Evolutionary conservation across 2,113 vertebrate species (phyloP), one percentile per base, ranked within the genome.

Genomic region (Thunnus maccoyii): DNA sequence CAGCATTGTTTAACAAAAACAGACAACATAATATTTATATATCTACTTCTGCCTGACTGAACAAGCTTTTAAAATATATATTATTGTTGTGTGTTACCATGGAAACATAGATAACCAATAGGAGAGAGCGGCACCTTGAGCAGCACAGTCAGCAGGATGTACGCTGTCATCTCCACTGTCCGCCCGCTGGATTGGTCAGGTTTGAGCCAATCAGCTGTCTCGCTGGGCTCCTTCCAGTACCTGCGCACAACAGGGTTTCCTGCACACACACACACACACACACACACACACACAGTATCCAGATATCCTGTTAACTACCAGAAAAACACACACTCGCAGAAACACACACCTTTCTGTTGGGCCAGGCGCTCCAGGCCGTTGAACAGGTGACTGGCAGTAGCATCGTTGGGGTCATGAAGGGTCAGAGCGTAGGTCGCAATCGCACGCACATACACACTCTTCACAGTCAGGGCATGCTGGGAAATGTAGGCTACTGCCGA

Each of bases 121-220:
- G 44, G 22, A 32, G 30, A 25, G 2, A 51, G 36, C 2, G 2
- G n/a, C 69, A 93, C 93, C 89, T 94, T 91, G 0, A 84, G 89
- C 84, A 99, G 76, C 47, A 87, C 0, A 0, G 95, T 94, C 41
- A 99, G 95, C 79, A 98, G 83, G 54, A 96, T 93, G 4, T 98
- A 99, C 0, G 95, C 95, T 0, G 98, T 99, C 8, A 95, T 97
- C 93, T 99, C 98, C 52, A 99, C 96, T 22, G 95, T 96, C 18
- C 76, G 64, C 2, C 96, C 95, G 0, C 96, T 97, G 41, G 72
- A 83, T 2, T 92, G 0, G 14, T 88, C 95, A 0, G 96, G 95
- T 0, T 2, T 46, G 2, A 90, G 46, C 13, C 84, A 86, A 3
- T 95, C 95, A 5, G 20, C 0, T 0, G 55, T 1, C 10, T 85